phyloP scores from a whole-genome alignment of 2,797 vertebrate species.

The Pelochelys cantorii region DNA sequence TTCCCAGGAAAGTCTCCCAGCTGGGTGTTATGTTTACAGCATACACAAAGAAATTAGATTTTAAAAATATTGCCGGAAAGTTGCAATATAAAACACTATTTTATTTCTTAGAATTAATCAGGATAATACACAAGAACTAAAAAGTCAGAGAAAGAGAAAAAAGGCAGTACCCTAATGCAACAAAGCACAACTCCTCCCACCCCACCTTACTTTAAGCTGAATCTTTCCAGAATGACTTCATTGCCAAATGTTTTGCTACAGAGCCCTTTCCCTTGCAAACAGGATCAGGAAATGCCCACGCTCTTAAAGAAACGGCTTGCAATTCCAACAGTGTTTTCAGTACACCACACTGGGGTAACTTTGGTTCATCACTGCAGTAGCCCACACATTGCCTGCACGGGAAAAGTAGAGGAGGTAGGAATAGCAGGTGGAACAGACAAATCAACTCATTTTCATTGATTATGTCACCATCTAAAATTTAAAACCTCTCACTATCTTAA shows the following conservation, averaged over 20 bases:
- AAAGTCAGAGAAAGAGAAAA: neutral
- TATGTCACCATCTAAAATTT: fast-evolving
- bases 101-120: neutral
- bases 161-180: neutral
- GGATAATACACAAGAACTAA: neutral
- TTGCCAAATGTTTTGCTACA: neutral
- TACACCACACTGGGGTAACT: neutral
- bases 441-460: neutral
- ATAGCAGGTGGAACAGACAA: neutral
- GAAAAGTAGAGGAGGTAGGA: neutral
- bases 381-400: neutral
- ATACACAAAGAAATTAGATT: neutral
- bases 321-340: neutral
- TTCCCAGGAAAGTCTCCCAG: neutral
- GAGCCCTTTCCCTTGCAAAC: neutral
- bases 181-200: neutral
- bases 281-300: neutral
- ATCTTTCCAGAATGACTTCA: neutral
- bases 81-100: neutral
- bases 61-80: neutral
- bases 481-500: neutral
- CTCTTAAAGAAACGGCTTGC: neutral
- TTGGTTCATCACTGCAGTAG: neutral
- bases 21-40: neutral
- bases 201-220: neutral